phyloP scores from a whole-genome alignment of 1,140 invertebrate species.

The Lepidurus arcticus region DNA sequence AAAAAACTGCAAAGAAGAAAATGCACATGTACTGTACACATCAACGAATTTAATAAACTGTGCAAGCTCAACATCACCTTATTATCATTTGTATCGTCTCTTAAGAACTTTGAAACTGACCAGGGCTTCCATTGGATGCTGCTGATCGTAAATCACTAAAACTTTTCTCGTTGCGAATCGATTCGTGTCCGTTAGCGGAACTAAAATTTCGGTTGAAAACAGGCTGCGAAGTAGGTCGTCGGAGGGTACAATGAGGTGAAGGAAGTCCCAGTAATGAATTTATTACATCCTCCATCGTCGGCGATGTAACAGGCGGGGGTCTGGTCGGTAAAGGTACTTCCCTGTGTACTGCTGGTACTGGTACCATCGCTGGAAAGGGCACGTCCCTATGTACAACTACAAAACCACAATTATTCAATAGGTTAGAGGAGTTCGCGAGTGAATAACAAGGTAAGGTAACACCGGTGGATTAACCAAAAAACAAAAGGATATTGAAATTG shows the following conservation, averaged over 20 bases:
- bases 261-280: slow-evolving; percentile 81
- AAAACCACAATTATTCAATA: slow-evolving; percentile 15
- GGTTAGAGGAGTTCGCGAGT: no score
- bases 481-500: background rate
- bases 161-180: slow-evolving; percentile 7
- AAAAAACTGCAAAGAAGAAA: background rate
- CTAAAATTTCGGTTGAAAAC: slow-evolving; percentile 28
- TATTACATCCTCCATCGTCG: slow-evolving; percentile 85
- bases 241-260: slow-evolving; percentile 46
- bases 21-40: slow-evolving; percentile 21
- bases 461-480: background rate
- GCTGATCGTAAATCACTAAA: slow-evolving; percentile 26
- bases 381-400: background rate
- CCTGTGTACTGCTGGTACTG: background rate
- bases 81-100: background rate
- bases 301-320: slow-evolving; percentile 53
- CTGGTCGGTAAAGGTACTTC: background rate
- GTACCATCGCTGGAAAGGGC: background rate
- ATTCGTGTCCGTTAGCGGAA: background rate
- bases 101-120: slow-evolving; percentile 9
- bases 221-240: slow-evolving; percentile 38
- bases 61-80: background rate
- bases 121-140: background rate
- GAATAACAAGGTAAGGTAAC: background rate
- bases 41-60: background rate